Conservation (phyloP, 2,888 invertebrate species). For the Cantharis rufa region DNA sequence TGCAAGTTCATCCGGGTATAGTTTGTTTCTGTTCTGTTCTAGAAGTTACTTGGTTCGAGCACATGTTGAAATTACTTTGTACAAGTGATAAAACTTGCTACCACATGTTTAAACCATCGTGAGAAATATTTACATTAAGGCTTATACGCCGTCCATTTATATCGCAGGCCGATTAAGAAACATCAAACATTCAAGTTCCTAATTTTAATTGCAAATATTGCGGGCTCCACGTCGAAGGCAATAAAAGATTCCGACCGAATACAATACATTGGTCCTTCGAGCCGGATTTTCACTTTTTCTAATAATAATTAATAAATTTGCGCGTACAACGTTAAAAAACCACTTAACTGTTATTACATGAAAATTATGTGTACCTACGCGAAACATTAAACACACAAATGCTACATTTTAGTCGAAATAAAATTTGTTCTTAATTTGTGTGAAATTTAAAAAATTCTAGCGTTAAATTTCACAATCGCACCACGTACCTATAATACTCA, state of each 20-base stretch:
- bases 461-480: background rate
- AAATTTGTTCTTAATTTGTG: background rate
- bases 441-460: background rate
- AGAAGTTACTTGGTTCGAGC: constrained; percentile 7
- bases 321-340: background rate
- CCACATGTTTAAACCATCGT: constrained; percentile 33
- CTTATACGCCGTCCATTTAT: constrained; percentile 25
- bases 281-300: background rate
- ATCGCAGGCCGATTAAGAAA: constrained; percentile 18
- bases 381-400: background rate
- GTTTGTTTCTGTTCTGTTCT: constrained; percentile 4
- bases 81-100: constrained; percentile 30
- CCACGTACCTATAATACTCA: background rate
- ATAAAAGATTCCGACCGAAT: background rate
- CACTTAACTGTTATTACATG: background rate
- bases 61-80: constrained; percentile 22
- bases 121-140: constrained; percentile 37
- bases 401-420: background rate
- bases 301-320: background rate
- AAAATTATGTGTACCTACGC: background rate
- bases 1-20: constrained; percentile 2
- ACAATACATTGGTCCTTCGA: background rate
- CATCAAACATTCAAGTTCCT: background rate
- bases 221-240: too few relatives aligned
- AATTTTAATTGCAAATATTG: background rate